Conservation (phyloP, 1,140 invertebrate genomes). For the Drosophila mauritiana region DNA sequence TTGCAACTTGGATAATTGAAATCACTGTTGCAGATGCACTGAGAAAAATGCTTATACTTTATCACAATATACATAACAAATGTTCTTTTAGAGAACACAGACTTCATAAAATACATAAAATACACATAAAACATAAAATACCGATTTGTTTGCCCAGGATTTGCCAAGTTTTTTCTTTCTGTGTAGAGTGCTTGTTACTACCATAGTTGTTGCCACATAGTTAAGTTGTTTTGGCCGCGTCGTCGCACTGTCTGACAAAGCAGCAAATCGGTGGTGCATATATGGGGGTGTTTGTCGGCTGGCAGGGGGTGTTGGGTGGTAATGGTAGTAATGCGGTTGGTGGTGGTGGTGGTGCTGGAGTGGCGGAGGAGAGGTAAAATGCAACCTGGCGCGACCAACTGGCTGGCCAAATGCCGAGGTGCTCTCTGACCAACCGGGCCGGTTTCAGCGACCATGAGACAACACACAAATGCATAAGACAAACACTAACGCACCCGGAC, state of each 20-base stretch:
- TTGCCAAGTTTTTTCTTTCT: background rate
- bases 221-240: constrained; percentile 53
- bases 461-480: background rate
- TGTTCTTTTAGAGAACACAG: too few relatives aligned
- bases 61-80: too few relatives aligned
- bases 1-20: constrained; percentile 51
- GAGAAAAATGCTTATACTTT: background rate
- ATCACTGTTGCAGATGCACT: constrained; percentile 32
- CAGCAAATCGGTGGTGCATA: background rate
- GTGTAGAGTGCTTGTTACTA: constrained; percentile 18
- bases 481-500: background rate
- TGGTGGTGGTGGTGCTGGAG: background rate
- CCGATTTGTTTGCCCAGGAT: background rate
- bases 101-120: too few relatives aligned
- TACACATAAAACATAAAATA: too few relatives aligned
- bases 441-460: constrained; percentile 40
- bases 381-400: constrained; percentile 28
- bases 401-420: constrained; percentile 22
- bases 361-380: background rate
- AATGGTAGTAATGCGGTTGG: background rate
- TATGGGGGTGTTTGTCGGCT: background rate
- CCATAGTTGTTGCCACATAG: constrained; percentile 64
- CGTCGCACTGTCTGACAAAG: constrained; percentile 57
- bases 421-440: constrained; percentile 31
- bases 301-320: background rate